These are phyloP conservation scores for Emmelina monodactyla DNA, from an alignment of 2,888 invertebrate genomes.

Conservation along the genomic window DNA sequence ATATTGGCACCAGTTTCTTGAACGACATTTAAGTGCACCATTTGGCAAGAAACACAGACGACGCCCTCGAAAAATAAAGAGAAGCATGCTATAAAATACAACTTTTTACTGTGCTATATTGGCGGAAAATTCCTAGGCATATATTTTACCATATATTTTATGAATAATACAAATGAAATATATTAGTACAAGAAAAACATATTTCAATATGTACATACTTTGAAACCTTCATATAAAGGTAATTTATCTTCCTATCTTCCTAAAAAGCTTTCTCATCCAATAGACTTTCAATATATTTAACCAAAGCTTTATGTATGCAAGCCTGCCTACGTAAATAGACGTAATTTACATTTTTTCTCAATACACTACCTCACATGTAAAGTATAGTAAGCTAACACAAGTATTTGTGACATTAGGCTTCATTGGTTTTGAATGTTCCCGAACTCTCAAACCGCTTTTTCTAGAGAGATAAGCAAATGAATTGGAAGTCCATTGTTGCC, in stretches of 20 bases:
- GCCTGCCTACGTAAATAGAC: neutral
- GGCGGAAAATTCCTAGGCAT: too few species aligned
- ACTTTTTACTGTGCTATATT: too few species aligned
- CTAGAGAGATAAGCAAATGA: constrained; percentile 62
- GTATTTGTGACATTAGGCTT: constrained; percentile 60
- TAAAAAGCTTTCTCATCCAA: neutral
- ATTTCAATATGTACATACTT: too few species aligned
- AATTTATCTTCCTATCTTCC: neutral
- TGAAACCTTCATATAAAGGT: too few species aligned
- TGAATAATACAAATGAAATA: too few species aligned
- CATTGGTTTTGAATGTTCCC: constrained; percentile 56
- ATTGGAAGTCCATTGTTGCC: constrained; percentile 54
- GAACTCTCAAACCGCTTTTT: constrained; percentile 42
- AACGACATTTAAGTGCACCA: constrained; percentile 47
- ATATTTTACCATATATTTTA: too few species aligned
- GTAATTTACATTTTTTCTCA: constrained; percentile 41
- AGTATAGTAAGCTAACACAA: constrained; percentile 30
- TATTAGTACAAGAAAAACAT: too few species aligned
- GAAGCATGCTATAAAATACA: constrained; percentile 30
- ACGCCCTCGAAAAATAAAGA: constrained; percentile 25
- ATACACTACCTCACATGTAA: constrained; percentile 32
- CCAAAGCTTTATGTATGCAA: too few species aligned
- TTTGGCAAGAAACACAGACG: constrained; percentile 44
- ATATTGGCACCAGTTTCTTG: constrained; percentile 3
- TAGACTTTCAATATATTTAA: neutral